Evolutionary conservation across 2,113 vertebrate genomes (phyloP).

Genomic region (Rhodinocichla rosea): DNA sequence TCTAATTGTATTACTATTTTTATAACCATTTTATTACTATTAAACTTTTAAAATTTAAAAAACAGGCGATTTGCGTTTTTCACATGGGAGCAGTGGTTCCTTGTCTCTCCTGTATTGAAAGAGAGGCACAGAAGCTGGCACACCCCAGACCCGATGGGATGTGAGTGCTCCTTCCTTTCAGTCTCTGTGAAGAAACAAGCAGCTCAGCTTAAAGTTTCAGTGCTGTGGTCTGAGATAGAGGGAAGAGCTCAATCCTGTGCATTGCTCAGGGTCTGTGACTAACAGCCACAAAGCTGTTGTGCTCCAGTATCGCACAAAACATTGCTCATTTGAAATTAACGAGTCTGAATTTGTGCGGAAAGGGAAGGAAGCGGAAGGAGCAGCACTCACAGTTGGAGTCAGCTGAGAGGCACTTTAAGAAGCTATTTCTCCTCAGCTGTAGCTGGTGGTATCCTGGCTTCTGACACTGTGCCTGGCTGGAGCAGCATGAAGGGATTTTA

Average conservation of each 20-base stretch:
- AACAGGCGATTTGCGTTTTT: too few species aligned
- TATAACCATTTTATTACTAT: too few species aligned
- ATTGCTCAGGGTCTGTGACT: neutral
- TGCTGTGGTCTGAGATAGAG: neutral
- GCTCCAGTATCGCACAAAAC: neutral
- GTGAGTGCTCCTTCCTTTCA: neutral
- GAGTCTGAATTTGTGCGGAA: neutral
- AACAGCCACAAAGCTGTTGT: neutral
- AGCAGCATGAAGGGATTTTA: neutral
- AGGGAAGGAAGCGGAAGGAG: neutral
- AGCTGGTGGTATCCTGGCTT: neutral
- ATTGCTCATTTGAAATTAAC: neutral
- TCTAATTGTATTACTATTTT: too few species aligned
- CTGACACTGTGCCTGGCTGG: neutral
- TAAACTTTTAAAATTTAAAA: too few species aligned
- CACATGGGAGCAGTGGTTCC: neutral
- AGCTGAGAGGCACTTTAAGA: neutral
- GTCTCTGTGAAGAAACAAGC: neutral
- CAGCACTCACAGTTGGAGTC: neutral
- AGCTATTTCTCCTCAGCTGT: neutral
- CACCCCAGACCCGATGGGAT: accelerated
- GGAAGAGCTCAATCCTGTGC: neutral
- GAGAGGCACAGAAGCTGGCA: neutral
- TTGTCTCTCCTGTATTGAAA: neutral
- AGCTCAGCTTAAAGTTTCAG: neutral